phyloP scores from a whole-genome alignment of 2,797 vertebrate species.

The Aldrovandia affinis region DNA sequence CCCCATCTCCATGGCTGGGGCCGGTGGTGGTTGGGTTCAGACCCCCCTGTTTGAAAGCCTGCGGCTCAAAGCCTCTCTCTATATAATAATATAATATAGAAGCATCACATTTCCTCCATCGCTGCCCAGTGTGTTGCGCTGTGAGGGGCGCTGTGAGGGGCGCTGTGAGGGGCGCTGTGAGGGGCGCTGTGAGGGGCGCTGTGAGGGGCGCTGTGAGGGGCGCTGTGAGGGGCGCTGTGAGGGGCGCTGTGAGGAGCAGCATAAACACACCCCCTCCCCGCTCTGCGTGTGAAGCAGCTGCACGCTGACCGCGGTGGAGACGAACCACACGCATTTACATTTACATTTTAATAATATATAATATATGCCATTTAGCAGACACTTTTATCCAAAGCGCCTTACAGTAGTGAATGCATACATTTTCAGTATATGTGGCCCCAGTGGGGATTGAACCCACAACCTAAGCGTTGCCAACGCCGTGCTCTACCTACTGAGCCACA shows the following conservation, averaged over 20 bases:
- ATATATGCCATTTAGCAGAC: too few species aligned
- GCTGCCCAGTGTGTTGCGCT: neutral
- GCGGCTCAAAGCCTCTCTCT: neutral
- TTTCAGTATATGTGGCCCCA: too few species aligned
- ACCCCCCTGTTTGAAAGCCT: neutral
- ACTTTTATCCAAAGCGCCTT: too few species aligned
- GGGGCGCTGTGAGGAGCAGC: neutral
- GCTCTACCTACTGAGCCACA: too few species aligned
- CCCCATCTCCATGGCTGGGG: neutral
- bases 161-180: neutral
- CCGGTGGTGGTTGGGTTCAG: too few species aligned
- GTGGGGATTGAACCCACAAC: too few species aligned
- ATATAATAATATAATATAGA: too few species aligned
- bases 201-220: neutral
- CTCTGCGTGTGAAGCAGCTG: neutral
- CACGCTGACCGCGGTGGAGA: neutral
- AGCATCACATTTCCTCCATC: neutral
- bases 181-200: neutral
- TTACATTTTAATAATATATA: too few species aligned
- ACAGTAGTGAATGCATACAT: too few species aligned
- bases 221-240: neutral
- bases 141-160: too few species aligned
- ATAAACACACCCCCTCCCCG: neutral
- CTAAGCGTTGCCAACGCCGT: too few species aligned
- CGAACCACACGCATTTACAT: too few species aligned